Base-by-base conservation (phyloP, 2,797 vertebrate species). In the Potorous gilbertii region DNA sequence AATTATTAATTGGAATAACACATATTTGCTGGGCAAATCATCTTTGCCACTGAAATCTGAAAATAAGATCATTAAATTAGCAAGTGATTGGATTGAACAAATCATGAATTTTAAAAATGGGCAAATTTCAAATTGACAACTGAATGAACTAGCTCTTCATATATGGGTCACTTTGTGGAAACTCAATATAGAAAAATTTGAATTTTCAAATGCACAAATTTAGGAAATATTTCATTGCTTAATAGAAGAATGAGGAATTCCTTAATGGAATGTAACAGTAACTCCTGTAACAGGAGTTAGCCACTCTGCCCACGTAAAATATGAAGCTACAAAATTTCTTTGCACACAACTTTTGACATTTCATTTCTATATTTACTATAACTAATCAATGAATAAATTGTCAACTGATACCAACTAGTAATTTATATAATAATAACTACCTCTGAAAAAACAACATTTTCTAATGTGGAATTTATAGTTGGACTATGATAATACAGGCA, bases 331-430 rank as follows among this genome's bases (percentile, higher is more conserved):
- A 87, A 50, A 87, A 87, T 87, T 11, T 27, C 66, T 81, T 81
- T 81, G 6, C 10, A 40, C n/a, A 21, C 18, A 21, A 81, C 16
- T 46, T 87, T 87, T 87, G 40, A 21, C n/a, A 74, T 81, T 31
- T 81, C 46, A 81, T 27, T 50, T 87, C 40, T 87, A 12, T 81
- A 81, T 87, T 87, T 87, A 87, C 40, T 50, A 11, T 50, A 28
- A 91, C 94, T 95, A 92, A 95, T 93, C 93, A 18, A 92, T 29
- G 91, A 90, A 95, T 87, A 27, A n/a, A 90, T 92, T 52, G 93
- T 90, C 81, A 96, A 54, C 50, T 92, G 24, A 87, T 92, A n/a
- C 55, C 46, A 90, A 40, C 89, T 92, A 93, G 55, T 55, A 16
- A 52, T 96, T 2, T 46, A 0, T 59, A 62, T 11, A 93, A 62